Conservation (phyloP, 2,888 invertebrate genomes). For the Megaustenia siamemsis region DNA sequence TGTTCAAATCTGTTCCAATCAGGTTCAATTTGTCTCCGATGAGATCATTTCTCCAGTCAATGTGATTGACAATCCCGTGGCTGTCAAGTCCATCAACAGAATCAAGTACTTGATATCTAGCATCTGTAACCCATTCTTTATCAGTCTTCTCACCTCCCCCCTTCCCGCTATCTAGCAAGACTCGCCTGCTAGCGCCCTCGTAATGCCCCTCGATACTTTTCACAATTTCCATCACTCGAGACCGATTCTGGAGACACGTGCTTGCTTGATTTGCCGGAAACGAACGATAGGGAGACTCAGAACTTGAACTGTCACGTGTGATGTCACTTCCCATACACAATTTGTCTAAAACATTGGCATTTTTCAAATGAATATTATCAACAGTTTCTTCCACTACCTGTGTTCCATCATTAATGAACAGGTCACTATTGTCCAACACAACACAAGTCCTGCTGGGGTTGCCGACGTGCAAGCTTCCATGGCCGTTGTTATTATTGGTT, state of each 20-base stretch:
- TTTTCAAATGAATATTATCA: background rate
- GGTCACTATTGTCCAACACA: background rate
- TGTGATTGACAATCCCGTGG: too few relatives aligned
- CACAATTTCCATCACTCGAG: conserved; percentile 2
- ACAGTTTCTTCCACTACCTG: background rate
- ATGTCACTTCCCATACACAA: too few relatives aligned
- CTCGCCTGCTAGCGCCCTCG: background rate
- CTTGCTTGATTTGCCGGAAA: background rate
- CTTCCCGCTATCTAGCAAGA: too few relatives aligned
- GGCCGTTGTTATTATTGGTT: conserved; percentile 18
- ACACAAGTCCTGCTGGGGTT: background rate
- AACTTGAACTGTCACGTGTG: background rate
- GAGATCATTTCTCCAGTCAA: too few relatives aligned
- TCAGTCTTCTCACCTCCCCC: background rate
- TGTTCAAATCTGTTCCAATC: too few relatives aligned
- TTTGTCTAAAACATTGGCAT: background rate
- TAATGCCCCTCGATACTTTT: conserved; percentile 21
- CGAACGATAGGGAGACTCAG: background rate
- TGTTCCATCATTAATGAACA: too few relatives aligned
- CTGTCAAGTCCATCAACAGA: too few relatives aligned
- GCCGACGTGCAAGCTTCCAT: background rate
- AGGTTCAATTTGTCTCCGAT: too few relatives aligned
- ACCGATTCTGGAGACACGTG: background rate
- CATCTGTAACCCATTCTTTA: too few relatives aligned
- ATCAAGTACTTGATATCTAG: too few relatives aligned